phyloP scores from a whole-genome alignment of 2,888 invertebrate genomes.

The Arrhopalites spinosus region DNA sequence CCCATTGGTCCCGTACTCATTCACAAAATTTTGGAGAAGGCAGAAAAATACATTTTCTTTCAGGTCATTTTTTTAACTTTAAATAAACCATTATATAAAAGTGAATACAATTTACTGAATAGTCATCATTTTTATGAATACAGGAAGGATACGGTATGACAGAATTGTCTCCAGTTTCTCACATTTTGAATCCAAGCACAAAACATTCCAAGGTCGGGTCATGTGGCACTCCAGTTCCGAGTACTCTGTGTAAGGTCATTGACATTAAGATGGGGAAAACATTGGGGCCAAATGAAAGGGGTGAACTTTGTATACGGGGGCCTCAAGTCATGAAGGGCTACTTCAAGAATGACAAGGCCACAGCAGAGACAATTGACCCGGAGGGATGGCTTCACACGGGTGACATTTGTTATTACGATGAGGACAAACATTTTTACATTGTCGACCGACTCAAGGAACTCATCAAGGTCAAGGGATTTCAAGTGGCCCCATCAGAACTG shows the following conservation, averaged over 20 bases:
- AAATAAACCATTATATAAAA: constrained; percentile 61
- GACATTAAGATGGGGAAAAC: constrained; percentile 65
- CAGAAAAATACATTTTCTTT: constrained; percentile 10
- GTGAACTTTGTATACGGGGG: constrained; percentile 74
- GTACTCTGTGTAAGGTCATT: constrained; percentile 70
- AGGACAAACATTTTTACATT: constrained; percentile 50
- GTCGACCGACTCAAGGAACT: constrained; percentile 76
- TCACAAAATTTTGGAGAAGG: constrained; percentile 57
- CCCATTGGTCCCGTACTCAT: constrained; percentile 68
- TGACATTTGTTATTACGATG: constrained; percentile 51
- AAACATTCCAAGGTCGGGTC: constrained; percentile 60
- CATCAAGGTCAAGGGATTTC: constrained; percentile 67
- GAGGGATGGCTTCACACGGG: constrained; percentile 83
- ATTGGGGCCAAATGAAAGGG: constrained; percentile 68
- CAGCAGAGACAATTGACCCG: constrained; percentile 71
- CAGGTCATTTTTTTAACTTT: constrained; percentile 71
- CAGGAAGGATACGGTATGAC: constrained; percentile 58
- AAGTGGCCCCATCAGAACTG: constrained; percentile 84
- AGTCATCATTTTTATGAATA: constrained; percentile 37
- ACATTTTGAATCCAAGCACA: too few species aligned
- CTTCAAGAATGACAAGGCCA: constrained; percentile 75
- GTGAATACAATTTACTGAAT: constrained; percentile 26
- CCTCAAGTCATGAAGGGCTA: constrained; percentile 84
- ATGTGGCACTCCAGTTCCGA: constrained; percentile 70
- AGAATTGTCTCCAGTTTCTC: too few species aligned